Evolutionary conservation across 2,888 invertebrate species (phyloP), one percentile per base, ranked within the genome.

Genomic region (Acleris sparsana): DNA sequence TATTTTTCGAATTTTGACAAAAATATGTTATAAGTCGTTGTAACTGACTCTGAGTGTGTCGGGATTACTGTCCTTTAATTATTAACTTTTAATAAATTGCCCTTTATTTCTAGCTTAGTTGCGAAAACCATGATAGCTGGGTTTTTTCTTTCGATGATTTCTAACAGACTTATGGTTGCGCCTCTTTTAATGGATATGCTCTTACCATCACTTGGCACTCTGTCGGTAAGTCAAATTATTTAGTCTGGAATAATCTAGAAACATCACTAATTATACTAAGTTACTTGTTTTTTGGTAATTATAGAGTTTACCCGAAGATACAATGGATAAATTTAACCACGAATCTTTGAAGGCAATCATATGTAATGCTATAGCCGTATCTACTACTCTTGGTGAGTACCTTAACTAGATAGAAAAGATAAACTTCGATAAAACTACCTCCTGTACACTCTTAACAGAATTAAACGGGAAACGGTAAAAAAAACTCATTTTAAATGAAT

Each of bases 111-210:
- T 78, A 90, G 90, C 52, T 67, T 90, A 58, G 70, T 88, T 16
- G 77, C 79, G 3, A 90, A 87, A 74, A 76, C 77, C 17, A 75
- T 82, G 46, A 68, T 74, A 2, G 87, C 88, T 0, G 80, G 85
- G 2, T 90, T 84, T 64, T 72, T 87, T 22, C 62, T 85, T n/a
- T 88, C 88, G 1, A 85, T 87, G 67, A 74, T 88, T 46, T 75
- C 80, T 17, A 88, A 76, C 67, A 79, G 82, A 29, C 75, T 87
- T 1, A 78, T 89, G 44, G 73, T 76, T 0, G 66, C 84, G 1
- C 78, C 81, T 2, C 78, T 74, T 1, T 61, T 89, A 1, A 83
- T 73, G 11, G 76, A 85, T 25, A 75, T 78, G 16, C 52, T 87
- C 3, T 72, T 81, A 3, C 73, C 77, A 0, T 71, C 78, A 11